phyloP scores from a whole-genome alignment of 1,140 invertebrate genomes.

The Hylaeus volcanicus region DNA sequence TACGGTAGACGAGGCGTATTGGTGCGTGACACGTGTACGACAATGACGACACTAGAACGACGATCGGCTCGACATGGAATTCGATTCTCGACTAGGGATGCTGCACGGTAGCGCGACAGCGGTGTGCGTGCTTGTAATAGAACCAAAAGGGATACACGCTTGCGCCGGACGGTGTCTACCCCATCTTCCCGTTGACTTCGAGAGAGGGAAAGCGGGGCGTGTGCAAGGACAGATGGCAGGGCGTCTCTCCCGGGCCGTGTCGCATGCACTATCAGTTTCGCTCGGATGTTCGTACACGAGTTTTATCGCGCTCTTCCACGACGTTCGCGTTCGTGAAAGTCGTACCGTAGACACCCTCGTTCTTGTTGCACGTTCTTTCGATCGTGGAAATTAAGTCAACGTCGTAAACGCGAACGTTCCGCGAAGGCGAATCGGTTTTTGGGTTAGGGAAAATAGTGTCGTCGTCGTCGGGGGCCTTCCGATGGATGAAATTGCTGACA shows the following conservation, averaged over 20 bases:
- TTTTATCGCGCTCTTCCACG: constrained; percentile 33
- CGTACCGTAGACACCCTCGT: background rate
- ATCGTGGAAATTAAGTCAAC: constrained; percentile 15
- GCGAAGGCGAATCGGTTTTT: background rate
- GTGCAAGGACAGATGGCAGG: constrained; percentile 65
- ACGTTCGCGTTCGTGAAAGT: constrained; percentile 6
- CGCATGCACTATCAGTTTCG: constrained; percentile 64
- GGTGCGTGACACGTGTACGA: constrained; percentile 41
- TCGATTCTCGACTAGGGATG: constrained; percentile 62
- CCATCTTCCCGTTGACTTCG: constrained; percentile 53
- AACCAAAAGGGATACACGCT: constrained; percentile 59
- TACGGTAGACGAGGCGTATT: constrained; percentile 16
- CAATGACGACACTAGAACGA: constrained; percentile 15
- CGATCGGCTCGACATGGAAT: constrained; percentile 51
- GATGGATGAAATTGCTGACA: background rate
- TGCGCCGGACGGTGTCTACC: constrained; percentile 60
- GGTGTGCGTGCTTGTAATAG: constrained; percentile 34
- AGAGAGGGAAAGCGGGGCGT: constrained; percentile 58
- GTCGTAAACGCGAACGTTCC: background rate
- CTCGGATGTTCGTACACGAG: constrained; percentile 60
- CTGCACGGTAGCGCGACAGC: constrained; percentile 24
- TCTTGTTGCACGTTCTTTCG: constrained; percentile 3
- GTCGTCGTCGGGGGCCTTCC: background rate
- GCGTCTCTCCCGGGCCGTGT: constrained; percentile 66
- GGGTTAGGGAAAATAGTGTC: background rate